Evolutionary conservation across 1,140 invertebrate genomes (phyloP), one percentile per base, ranked within the genome.

Genomic region (Drosophila grimshawi): DNA sequence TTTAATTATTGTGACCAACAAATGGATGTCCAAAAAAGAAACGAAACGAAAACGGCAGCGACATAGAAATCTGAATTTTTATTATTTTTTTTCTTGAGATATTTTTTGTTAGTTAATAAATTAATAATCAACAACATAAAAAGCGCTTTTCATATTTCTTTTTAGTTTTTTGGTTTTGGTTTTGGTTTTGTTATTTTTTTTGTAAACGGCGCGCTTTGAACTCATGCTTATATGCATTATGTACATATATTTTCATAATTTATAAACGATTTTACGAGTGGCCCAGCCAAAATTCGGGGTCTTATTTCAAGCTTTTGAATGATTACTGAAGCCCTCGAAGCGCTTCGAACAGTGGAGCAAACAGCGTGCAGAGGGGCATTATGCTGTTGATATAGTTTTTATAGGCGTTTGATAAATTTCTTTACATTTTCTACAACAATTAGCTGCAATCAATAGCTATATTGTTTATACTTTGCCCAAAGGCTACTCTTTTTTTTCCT

Each of bases 241-340:
- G 82, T 86, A 86, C 81, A 86, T 86, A 86, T 88, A 86, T 86
- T 86, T 86, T 86, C 82, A 86, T 86, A 86, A 88, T 82, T 86
- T 88, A 88, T 82, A 88, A 86, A 82, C 82, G 83, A 82, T 86
- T 79, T 68, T 81, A 73, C 73, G 61, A 76, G 62, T 59, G 80
- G 32, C 19, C n/a, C 30, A 49, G 43, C 46, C 67, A 52, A 56
- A 74, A 61, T 66, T 70, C 63, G 69, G 78, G 81, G 74, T 81
- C 78, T 51, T 37, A 70, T 76, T 80, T 83, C 62, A 41, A 80
- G 77, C 66, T 51, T 86, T 86, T 86, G 82, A 86, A 86, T 82
- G 82, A 86, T 86, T 86, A 78, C 76, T 66, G 52, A 62, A 62
- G 57, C 65, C 71, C 57, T 62, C 57, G 68, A 69, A 86, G 80